Conservation (phyloP, 2,888 invertebrate genomes). For the Eilema sororculum region DNA sequence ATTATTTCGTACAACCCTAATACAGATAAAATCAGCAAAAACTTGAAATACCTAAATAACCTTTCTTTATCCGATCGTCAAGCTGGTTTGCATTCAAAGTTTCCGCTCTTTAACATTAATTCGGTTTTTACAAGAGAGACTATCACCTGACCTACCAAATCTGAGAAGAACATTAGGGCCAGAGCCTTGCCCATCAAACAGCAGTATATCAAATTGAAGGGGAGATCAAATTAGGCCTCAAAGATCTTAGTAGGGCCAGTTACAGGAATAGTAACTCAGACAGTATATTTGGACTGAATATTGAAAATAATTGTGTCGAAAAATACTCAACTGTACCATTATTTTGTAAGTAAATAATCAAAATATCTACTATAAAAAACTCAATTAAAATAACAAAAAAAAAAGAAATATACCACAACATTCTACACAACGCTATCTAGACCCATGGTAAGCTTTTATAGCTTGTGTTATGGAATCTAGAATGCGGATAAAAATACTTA, state of each 20-base stretch:
- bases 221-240: too few relatives aligned
- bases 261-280: too few relatives aligned
- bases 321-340: not conserved
- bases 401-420: too few relatives aligned
- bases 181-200: not conserved
- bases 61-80: not conserved
- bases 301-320: not conserved
- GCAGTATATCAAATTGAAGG: too few relatives aligned
- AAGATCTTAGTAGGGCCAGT: too few relatives aligned
- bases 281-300: too few relatives aligned
- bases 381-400: not conserved
- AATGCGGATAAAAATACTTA: too few relatives aligned
- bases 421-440: too few relatives aligned
- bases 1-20: not conserved
- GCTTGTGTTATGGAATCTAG: too few relatives aligned
- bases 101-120: not conserved
- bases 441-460: too few relatives aligned
- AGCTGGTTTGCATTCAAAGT: not conserved
- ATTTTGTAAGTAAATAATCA: not conserved
- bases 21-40: not conserved
- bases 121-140: too few relatives aligned
- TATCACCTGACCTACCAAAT: too few relatives aligned
- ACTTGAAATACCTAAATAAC: not conserved
- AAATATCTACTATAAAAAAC: not conserved
- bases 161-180: not conserved